A percentile compares a stretch with the other conserved stretches of the same genome.
Evolutionary conservation across 2,797 vertebrate species (phyloP).

Genomic region (Coregonus suidteri): DNA sequence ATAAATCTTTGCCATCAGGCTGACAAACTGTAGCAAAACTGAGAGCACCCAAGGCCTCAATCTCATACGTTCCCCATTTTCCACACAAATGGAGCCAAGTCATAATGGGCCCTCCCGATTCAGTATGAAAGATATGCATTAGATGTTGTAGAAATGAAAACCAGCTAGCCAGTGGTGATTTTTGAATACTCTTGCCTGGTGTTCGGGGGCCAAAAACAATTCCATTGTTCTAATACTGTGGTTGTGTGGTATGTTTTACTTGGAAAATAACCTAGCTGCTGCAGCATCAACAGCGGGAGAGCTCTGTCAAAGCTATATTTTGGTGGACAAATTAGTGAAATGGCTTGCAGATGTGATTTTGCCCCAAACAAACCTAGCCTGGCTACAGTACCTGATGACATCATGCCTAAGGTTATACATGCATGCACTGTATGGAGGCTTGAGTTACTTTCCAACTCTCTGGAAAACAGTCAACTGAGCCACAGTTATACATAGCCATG

Average conservation of each 20-base stretch:
- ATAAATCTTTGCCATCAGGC: constrained; percentile 53
- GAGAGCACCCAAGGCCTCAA: constrained; percentile 48
- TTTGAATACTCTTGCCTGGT: constrained; percentile 19
- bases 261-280: constrained; percentile 43
- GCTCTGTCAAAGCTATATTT: constrained; percentile 51
- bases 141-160: constrained; percentile 44
- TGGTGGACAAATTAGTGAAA: constrained; percentile 71
- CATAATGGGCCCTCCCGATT: constrained; percentile 48
- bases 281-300: constrained; percentile 48
- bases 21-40: constrained; percentile 54
- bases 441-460: constrained; percentile 10
- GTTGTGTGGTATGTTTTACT: constrained; percentile 43
- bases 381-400: constrained; percentile 60
- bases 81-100: constrained; percentile 51
- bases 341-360: constrained; percentile 76
- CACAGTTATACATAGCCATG: constrained; percentile 21
- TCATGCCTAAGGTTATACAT: constrained; percentile 63
- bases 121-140: constrained; percentile 57
- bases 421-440: constrained; percentile 38
- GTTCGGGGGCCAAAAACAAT: constrained; percentile 31
- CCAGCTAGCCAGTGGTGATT: constrained; percentile 33
- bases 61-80: constrained; percentile 64
- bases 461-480: constrained; percentile 43
- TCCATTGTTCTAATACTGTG: constrained; percentile 30
- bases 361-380: constrained; percentile 55